A percentile compares a stretch with the other conserved stretches of the same genome.
Conservation (phyloP, 2,888 invertebrate genomes). For the Dermolepida albohirtum region DNA sequence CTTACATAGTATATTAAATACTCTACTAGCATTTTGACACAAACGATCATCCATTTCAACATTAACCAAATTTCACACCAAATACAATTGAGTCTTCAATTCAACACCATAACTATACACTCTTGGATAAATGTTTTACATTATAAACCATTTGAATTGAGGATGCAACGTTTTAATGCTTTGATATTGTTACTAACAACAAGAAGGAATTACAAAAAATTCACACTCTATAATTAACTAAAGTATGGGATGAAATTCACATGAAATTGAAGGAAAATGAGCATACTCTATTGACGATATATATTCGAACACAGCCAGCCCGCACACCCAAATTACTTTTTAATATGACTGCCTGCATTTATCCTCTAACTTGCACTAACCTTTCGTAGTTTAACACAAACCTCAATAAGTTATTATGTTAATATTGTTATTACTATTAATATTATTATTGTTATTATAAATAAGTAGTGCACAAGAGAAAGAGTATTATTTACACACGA, state of each 20-base stretch:
- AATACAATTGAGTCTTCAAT: constrained; percentile 14
- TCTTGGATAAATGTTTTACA: background rate
- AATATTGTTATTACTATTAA: background rate
- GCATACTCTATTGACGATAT: constrained; percentile 17
- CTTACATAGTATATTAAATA: background rate
- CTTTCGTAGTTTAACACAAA: constrained; percentile 25
- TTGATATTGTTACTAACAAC: background rate
- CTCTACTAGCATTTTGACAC: background rate
- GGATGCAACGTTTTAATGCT: background rate
- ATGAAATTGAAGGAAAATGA: background rate
- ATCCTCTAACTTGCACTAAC: constrained; percentile 40
- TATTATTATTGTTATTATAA: constrained; percentile 17
- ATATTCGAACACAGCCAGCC: constrained; percentile 55
- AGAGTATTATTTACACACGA: constrained; percentile 12
- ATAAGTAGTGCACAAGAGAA: constrained; percentile 39
- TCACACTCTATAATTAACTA: no score
- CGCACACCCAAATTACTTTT: constrained; percentile 49
- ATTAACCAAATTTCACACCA: constrained; percentile 30
- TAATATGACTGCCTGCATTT: constrained; percentile 29
- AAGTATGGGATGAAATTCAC: no score
- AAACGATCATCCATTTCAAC: constrained; percentile 6
- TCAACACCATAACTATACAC: background rate
- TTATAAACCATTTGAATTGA: no score
- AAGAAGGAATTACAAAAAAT: constrained; percentile 4
- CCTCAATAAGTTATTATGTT: background rate